These are phyloP conservation scores for Reinhardtius hippoglossoides DNA, from an alignment of 2,113 vertebrate genomes.

Conservation along the genomic window DNA sequence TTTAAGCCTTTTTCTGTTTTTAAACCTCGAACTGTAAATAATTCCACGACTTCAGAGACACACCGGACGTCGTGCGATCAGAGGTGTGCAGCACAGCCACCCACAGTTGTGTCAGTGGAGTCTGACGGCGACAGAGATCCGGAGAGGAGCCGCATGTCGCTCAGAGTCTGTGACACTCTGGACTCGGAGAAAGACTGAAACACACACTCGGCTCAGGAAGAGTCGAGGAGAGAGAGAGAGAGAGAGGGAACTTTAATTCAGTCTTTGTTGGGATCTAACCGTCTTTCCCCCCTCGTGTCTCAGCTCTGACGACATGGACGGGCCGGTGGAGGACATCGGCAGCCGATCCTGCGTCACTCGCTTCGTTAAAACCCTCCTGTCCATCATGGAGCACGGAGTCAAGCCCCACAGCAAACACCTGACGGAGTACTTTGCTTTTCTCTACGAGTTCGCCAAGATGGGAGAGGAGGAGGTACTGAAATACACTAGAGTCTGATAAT, in stretches of 20 bases:
- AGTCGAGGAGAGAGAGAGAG: too few relatives aligned
- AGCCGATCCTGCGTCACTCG: conserved; percentile 97
- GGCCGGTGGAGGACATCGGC: conserved; percentile 97
- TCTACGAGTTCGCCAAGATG: conserved; percentile 99
- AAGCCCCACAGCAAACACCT: conserved; percentile 99
- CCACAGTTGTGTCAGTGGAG: conserved; percentile 25
- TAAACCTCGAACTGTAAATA: too few relatives aligned
- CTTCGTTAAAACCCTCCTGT: conserved; percentile 95
- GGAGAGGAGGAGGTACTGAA: conserved; percentile 93
- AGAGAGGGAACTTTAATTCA: too few relatives aligned
- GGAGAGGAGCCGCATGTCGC: conserved; percentile 15
- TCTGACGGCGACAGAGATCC: conserved; percentile 29
- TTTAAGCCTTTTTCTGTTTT: too few relatives aligned
- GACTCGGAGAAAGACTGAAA: conserved; percentile 35
- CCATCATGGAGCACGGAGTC: conserved; percentile 99
- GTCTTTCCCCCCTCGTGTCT: not conserved
- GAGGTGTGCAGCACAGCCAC: not conserved
- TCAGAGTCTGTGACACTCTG: not conserved
- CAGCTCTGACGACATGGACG: conserved; percentile 98
- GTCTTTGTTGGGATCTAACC: not conserved
- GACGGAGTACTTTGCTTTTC: conserved; percentile 98
- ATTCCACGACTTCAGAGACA: too few relatives aligned
- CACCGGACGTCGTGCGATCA: not conserved
- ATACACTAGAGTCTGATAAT: too few relatives aligned
- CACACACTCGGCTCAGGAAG: too few relatives aligned